These are phyloP conservation scores for Augiades crinisus DNA, from an alignment of 2,888 invertebrate genomes.

Conservation along the genomic window DNA sequence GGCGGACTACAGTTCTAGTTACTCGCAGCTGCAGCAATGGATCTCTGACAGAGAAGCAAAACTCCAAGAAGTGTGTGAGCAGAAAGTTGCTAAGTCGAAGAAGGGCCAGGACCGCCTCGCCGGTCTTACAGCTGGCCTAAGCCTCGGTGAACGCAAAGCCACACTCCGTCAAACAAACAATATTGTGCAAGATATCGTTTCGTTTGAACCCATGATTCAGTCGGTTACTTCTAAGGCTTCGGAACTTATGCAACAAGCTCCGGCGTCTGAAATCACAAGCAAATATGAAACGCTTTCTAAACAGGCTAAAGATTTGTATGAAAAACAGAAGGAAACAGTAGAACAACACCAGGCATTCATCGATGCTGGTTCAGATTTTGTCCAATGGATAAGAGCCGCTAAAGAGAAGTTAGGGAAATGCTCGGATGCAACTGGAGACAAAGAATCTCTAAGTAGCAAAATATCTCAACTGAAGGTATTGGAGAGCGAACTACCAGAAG, in stretches of 20 bases:
- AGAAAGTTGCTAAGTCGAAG: conserved; percentile 89
- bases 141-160: conserved; percentile 93
- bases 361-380: conserved; percentile 94
- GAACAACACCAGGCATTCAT: conserved; percentile 96
- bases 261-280: conserved; percentile 94
- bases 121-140: conserved; percentile 88
- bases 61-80: conserved; percentile 93
- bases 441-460: conserved; percentile 92
- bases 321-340: conserved; percentile 93
- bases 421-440: conserved; percentile 95
- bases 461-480: conserved; percentile 92
- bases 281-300: conserved; percentile 95
- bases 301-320: conserved; percentile 94
- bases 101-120: conserved; percentile 85
- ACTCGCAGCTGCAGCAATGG: conserved; percentile 96
- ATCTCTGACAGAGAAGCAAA: conserved; percentile 96
- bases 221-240: conserved; percentile 96
- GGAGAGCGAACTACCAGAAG: conserved; percentile 91
- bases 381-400: conserved; percentile 95
- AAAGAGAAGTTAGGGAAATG: conserved; percentile 95
- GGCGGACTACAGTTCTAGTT: conserved; percentile 97
- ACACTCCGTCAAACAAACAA: conserved; percentile 95
- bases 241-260: conserved; percentile 94
- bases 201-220: conserved; percentile 98
- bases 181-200: conserved; percentile 97